Conservation (phyloP, 2,113 vertebrate genomes). For the Oreochromis spilurus region DNA sequence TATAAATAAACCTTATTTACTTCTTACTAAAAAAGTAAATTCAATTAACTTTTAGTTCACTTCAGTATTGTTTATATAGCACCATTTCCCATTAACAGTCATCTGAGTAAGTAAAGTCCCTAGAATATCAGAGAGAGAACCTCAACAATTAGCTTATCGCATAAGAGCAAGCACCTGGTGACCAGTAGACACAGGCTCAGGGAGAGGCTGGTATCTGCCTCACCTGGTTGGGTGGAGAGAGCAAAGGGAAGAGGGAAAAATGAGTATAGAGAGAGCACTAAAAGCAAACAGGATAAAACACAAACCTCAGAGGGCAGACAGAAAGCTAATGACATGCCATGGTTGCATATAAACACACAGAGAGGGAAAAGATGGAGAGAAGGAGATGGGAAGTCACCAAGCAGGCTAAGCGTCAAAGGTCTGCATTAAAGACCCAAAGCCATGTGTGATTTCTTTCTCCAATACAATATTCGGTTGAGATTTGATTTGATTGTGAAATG, state of each 20-base stretch:
- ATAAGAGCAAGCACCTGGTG: neutral
- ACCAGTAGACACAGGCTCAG: neutral
- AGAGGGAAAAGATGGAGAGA: neutral
- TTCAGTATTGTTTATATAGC: neutral
- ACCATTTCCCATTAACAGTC: neutral
- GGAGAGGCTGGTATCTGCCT: neutral
- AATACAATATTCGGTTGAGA: neutral
- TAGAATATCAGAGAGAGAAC: neutral
- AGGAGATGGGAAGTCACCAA: neutral
- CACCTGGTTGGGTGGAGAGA: neutral
- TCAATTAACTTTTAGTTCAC: neutral
- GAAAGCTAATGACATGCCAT: neutral
- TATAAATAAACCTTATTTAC: neutral
- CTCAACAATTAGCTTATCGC: neutral
- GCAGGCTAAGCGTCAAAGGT: neutral
- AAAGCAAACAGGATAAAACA: neutral
- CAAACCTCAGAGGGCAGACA: neutral
- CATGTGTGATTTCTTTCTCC: neutral
- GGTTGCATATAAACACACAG: neutral
- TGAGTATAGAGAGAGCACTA: neutral
- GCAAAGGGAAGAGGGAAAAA: neutral
- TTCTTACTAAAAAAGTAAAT: neutral
- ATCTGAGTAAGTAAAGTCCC: neutral
- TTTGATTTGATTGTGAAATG: neutral
- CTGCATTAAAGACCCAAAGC: neutral